Base-by-base conservation (phyloP, 2,888 invertebrate genomes). In the Aromia moschata region DNA sequence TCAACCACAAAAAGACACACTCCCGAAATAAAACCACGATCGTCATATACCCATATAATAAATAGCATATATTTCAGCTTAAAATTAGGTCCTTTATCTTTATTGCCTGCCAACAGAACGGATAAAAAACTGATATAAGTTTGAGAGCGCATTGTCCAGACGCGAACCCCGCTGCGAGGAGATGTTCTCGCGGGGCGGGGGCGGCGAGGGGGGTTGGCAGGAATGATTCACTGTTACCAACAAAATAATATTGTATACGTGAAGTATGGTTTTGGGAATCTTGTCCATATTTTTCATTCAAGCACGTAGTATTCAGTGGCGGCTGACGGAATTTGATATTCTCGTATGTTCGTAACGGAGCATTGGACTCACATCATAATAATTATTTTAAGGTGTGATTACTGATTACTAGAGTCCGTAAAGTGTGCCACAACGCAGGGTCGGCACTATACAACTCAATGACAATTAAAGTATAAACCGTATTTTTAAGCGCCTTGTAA, bases 31-130 rank as follows among this genome's bases (percentile, higher is more conserved):
- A 37, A 37, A 18, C 18, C 17, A 36, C 30, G 18, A 31, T 14
- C 17, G 18, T 20, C 11, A 15, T 61, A 45, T 58, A 62, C 64
- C 64, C 56, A 47, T 61, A 61, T 74, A 75, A 78, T 77, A 78
- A 78, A 78, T 77, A 74, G 74, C 73, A 74, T 69, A 77, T 75
- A 77, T 77, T 75, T 77, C 77, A 74, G 67, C 70, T 73, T 75
- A 76, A 79, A 79, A 79, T 79, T 79, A 78, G 79, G 78, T 77
- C 74, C 77, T 78, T 73, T 75, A 75, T 78, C 75, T 79, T 79
- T 78, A 78, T 78, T 75, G 77, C 76, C 77, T 78, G 77, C 76
- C 77, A 77, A 78, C 77, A 71, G 72, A 76, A 72, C 72, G 74
- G 72, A 77, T 75, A 78, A 78, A 78, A 77, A 76, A 77, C 73